Conservation (phyloP, 2,113 vertebrate genomes). For the Eonycteris spelaea region DNA sequence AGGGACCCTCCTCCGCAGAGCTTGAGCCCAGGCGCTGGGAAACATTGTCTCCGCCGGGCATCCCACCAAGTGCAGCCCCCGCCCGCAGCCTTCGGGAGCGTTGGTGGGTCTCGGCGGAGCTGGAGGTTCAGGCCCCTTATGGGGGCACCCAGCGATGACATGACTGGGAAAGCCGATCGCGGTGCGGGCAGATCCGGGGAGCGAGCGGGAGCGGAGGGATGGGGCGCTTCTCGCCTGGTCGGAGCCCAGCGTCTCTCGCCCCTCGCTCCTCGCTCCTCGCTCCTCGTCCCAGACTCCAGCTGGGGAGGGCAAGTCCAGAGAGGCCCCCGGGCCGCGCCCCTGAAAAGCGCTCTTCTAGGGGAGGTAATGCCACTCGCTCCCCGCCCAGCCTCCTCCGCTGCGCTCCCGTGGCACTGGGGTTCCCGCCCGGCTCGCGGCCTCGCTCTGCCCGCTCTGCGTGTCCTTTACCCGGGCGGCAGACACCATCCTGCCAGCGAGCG, state of each 20-base stretch:
- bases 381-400: neutral
- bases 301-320: neutral
- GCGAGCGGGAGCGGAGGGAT: fast-evolving
- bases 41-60: fast-evolving
- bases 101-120: fast-evolving
- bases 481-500: too few species aligned
- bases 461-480: neutral
- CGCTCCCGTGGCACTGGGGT: neutral
- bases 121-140: too few species aligned
- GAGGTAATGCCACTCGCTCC: neutral
- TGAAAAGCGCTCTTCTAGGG: too few species aligned
- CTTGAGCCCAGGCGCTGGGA: neutral
- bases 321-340: neutral
- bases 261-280: too few species aligned
- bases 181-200: neutral
- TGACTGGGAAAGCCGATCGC: neutral
- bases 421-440: neutral
- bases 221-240: neutral
- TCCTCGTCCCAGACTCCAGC: neutral
- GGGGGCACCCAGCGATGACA: neutral
- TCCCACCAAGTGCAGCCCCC: neutral
- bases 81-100: neutral
- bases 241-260: too few species aligned
- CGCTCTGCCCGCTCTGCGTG: neutral
- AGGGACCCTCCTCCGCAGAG: neutral